Percentiles rank a stretch among this genome's conserved stretches.
Conservation (phyloP, 1,140 invertebrate species). For the Cotesia chilonis region DNA sequence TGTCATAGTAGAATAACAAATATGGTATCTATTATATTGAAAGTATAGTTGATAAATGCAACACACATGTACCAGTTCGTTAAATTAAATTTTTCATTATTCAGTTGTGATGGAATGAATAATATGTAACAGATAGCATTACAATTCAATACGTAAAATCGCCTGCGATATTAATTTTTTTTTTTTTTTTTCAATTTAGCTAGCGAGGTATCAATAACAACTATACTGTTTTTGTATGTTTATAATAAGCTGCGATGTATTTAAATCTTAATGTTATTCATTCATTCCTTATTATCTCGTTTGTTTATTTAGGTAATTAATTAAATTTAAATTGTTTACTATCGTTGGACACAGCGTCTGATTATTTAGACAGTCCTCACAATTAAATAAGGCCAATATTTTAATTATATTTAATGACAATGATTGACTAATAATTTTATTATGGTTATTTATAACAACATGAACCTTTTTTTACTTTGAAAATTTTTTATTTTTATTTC, state of each 20-base stretch:
- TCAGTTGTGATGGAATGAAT: constrained; percentile 54
- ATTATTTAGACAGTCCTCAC: background rate
- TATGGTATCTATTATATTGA: constrained; percentile 26
- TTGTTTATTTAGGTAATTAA: constrained; percentile 2
- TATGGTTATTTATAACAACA: background rate
- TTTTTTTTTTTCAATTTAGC: constrained; percentile 47
- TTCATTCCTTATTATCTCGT: background rate
- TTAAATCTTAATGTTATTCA: background rate
- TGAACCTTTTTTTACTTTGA: background rate
- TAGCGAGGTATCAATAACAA: constrained; percentile 23
- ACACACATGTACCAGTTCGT: constrained; percentile 37
- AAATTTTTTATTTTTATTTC: background rate
- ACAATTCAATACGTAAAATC: constrained; percentile 58
- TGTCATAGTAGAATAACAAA: background rate
- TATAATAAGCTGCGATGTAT: background rate
- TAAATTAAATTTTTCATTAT: background rate
- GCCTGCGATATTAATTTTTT: constrained; percentile 54
- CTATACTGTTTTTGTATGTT: constrained; percentile 7
- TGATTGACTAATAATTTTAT: background rate
- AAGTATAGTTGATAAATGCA: constrained; percentile 46
- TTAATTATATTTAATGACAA: background rate
- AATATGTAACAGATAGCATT: constrained; percentile 39
- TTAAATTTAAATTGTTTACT: background rate
- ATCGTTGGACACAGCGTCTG: no score
- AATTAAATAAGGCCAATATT: constrained; percentile 6